Evolutionary conservation across 2,888 invertebrate species (phyloP).

Genomic region (Bibio marci): DNA sequence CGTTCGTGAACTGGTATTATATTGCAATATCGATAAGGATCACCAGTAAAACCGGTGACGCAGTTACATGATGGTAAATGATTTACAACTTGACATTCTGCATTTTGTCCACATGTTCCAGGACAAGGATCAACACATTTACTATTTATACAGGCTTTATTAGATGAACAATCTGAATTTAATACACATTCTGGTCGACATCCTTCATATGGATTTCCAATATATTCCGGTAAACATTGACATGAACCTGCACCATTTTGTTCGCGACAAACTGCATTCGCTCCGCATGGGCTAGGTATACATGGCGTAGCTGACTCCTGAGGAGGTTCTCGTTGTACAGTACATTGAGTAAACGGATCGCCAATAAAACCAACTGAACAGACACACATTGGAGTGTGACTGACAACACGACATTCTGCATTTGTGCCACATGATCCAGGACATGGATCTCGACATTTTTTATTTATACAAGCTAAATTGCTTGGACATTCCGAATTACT

Average conservation of each 20-base stretch:
- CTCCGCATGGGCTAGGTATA: slow-evolving; percentile 47
- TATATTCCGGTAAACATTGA: slow-evolving; percentile 48
- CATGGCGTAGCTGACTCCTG: slow-evolving; percentile 32
- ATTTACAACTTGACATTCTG: slow-evolving; percentile 68
- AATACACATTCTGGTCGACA: slow-evolving; percentile 67
- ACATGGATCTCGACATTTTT: slow-evolving; percentile 69
- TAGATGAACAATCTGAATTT: slow-evolving; percentile 58
- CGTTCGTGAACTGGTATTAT: slow-evolving; percentile 30
- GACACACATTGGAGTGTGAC: slow-evolving; percentile 58
- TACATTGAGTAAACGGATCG: slow-evolving; percentile 36
- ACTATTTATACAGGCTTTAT: slow-evolving; percentile 59
- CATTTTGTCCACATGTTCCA: slow-evolving; percentile 66
- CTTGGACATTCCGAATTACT: slow-evolving; percentile 48
- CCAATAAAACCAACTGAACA: slow-evolving; percentile 45
- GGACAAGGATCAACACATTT: slow-evolving; percentile 78
- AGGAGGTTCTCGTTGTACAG: slow-evolving; percentile 17
- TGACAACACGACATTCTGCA: slow-evolving; percentile 54
- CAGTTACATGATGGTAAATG: slow-evolving; percentile 79
- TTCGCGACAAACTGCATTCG: slow-evolving; percentile 51
- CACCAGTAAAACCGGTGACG: slow-evolving; percentile 45
- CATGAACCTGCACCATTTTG: slow-evolving; percentile 55
- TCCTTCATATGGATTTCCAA: slow-evolving; percentile 44
- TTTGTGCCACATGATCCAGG: slow-evolving; percentile 68
- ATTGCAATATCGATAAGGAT: slow-evolving; percentile 52
- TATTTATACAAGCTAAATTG: slow-evolving; percentile 60